Evolutionary conservation across 2,888 invertebrate species (phyloP), one percentile per base, ranked within the genome.

Genomic region (Platycnemis pennipes): DNA sequence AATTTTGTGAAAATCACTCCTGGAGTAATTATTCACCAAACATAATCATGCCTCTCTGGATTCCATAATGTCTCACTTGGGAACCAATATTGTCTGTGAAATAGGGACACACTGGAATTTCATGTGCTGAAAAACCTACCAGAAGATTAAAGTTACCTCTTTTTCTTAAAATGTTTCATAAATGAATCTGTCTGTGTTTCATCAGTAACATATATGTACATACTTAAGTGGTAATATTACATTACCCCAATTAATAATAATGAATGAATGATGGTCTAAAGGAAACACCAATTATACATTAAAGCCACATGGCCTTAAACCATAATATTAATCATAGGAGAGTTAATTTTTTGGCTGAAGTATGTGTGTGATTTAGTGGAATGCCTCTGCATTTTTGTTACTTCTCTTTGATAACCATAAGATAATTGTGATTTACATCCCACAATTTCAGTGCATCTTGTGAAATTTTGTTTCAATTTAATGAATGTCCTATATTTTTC

Each of bases 311-410:
- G 77, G 77, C 77, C 77, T 77, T 77, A 77, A 77, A 77, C 31
- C n/a, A 22, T 77, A 77, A 37, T 37, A 77, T 31, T 77, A 77
- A 77, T 77, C 77, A 16, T 77, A 77, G 11, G 77, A 31, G 16
- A 77, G 37, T n/a, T 77, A 37, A 31, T 77, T 77, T 77, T 77
- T 11, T 77, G 8, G 37, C 77, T 77, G 8, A 37, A 77, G 77
- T 77, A 77, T 63, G n/a, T 37, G 77, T 77, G 77, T 77, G 77
- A 77, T 77, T 37, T 8, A 77, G 31, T 77, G 37, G n/a, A n/a
- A 77, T 37, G 77, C 37, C 77, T 77, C 31, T 77, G 77, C 69
- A 37, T 77, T 77, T 77, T 11, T 77, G 77, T 37, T 13, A 77
- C 1, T n/a, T 77, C 37, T 77, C 37, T 77, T 26, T 31, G 77